A percentile compares a stretch with the other conserved stretches of the same genome.
Conservation (phyloP, 1,140 invertebrate genomes). For the Oedothorax gibbosus region DNA sequence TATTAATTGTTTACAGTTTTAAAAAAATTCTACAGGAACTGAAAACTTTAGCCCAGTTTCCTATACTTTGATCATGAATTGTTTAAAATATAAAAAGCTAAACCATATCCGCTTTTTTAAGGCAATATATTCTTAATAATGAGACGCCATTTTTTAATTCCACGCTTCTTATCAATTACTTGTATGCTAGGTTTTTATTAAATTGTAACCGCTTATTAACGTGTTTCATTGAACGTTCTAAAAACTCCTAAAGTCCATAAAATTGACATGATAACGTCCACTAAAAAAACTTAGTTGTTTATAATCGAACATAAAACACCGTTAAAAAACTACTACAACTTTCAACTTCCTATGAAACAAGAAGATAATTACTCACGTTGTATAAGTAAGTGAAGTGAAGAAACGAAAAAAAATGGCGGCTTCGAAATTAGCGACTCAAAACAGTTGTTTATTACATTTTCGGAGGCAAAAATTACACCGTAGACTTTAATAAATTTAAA, state of each 20-base stretch:
- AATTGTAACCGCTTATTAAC: constrained; percentile 42
- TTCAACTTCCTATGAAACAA: constrained; percentile 6
- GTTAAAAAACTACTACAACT: no score
- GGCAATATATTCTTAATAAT: not conserved
- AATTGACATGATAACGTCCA: constrained; percentile 15
- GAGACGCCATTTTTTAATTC: not conserved
- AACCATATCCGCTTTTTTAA: not conserved
- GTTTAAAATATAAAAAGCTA: constrained; percentile 4
- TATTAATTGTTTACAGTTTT: constrained; percentile 34
- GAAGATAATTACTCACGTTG: constrained; percentile 45
- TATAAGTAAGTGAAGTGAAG: not conserved
- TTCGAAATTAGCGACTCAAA: constrained; percentile 44
- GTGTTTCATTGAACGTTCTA: constrained; percentile 17
- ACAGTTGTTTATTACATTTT: constrained; percentile 49
- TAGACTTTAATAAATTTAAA: constrained; percentile 42
- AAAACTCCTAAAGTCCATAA: constrained; percentile 3
- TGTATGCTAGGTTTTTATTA: constrained; percentile 47
- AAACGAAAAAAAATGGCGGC: constrained; percentile 18
- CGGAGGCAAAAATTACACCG: constrained; percentile 48
- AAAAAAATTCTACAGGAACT: constrained; percentile 27
- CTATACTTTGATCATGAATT: constrained; percentile 23
- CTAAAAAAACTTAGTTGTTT: constrained; percentile 43
- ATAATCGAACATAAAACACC: not conserved
- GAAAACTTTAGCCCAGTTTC: constrained; percentile 30
- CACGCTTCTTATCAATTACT: constrained; percentile 40